Evolutionary conservation across 1,140 invertebrate species (phyloP), one percentile per base, ranked within the genome.

Genomic region (Meteorus sp.): DNA sequence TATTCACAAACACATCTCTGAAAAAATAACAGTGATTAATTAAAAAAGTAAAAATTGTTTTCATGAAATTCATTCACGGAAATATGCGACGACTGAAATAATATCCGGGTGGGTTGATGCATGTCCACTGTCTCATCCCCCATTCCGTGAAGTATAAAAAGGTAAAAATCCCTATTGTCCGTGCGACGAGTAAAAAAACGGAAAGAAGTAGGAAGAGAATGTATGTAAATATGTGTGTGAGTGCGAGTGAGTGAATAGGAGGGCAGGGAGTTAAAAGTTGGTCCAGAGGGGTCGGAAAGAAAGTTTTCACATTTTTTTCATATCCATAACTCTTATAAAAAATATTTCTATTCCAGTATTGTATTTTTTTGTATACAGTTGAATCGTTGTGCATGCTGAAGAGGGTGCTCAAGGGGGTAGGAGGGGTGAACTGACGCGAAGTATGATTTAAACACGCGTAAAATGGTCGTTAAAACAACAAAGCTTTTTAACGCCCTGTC

Each of bases 41-140:
- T 79, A 78, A 79, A 79, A 78, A 77, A 77, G 70, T 75, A 77
- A 79, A 79, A 79, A 79, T 76, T 78, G 76, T 79, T 79, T 78
- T 78, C 74, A 76, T 74, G 72, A 77, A 76, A 80, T 80, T 79
- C 72, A 78, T 79, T 80, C 76, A 71, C 76, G 71, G 77, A 77
- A 78, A 77, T 78, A 78, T 79, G 76, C 78, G 69, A 69, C 61
- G 68, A 79, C 76, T 78, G 78, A 76, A 80, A 80, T 79, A 80
- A 80, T 80, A 79, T 77, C 74, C 72, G 69, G 65, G 51, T 68
- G 72, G 68, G 73, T 74, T 72, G 71, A 65, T 29, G 27, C 27
- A 9, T 29, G 15, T 39, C 64, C n/a, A n/a, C n/a, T 72, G 71
- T 73, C 63, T 67, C 65, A 56, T 59, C 64, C 65, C 68, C 65